Conservation (phyloP, 2,888 invertebrate genomes). For the Helleia helle region DNA sequence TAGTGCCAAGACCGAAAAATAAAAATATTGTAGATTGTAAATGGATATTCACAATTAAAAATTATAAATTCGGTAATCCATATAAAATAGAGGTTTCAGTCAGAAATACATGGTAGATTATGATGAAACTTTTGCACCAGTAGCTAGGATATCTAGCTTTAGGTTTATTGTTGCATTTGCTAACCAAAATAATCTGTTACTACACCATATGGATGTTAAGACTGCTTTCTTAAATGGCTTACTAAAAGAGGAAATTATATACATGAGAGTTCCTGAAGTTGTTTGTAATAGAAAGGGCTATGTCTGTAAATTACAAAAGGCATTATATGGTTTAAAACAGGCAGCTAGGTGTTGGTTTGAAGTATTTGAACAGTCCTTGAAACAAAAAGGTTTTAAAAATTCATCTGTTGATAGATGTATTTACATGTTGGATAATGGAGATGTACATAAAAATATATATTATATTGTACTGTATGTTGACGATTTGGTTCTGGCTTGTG, state of each 20-base stretch:
- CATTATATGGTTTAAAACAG: conserved; percentile 25
- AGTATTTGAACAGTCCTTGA: conserved; percentile 18
- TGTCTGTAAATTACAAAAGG: conserved; percentile 27
- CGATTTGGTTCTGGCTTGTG: conserved; percentile 15
- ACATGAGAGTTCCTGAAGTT: conserved; percentile 24
- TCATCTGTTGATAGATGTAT: conserved; percentile 20
- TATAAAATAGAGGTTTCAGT: conserved; percentile 25
- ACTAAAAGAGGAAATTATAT: conserved; percentile 23
- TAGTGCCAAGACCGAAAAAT: conserved; percentile 21
- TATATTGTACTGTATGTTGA: conserved; percentile 21
- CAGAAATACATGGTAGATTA: conserved; percentile 25
- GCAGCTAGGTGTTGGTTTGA: conserved; percentile 23
- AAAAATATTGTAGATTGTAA: too few relatives aligned
- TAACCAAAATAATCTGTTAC: conserved; percentile 21
- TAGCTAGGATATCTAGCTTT: conserved; percentile 25
- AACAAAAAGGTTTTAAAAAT: conserved; percentile 19
- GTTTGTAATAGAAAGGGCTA: conserved; percentile 15
- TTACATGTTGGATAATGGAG: too few relatives aligned
- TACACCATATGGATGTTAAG: conserved; percentile 24
- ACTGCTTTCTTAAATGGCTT: conserved; percentile 24
- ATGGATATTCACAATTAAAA: conserved; percentile 25
- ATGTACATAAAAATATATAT: conserved; percentile 17
- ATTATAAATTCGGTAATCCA: conserved; percentile 22
- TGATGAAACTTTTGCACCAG: too few relatives aligned
- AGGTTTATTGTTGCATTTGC: conserved; percentile 24